Conservation (phyloP, 2,113 vertebrate genomes). For the Parotia lawesii region DNA sequence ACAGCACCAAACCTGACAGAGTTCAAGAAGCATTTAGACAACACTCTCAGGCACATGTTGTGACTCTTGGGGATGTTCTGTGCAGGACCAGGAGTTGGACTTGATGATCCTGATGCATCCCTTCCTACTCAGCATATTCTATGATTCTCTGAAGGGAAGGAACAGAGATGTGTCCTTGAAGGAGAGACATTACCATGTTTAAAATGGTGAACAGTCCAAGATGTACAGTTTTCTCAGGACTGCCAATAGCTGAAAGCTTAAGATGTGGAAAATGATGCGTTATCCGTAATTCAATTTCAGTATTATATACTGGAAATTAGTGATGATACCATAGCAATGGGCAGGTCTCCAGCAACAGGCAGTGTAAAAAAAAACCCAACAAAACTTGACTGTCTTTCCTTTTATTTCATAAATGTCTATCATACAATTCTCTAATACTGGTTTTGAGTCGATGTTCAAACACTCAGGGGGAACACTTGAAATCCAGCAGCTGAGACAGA, state of each 20-base stretch:
- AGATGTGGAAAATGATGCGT: slow-evolving; percentile 23
- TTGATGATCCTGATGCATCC: not conserved
- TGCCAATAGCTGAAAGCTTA: slow-evolving; percentile 9
- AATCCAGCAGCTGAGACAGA: not conserved
- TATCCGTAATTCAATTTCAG: slow-evolving; percentile 13
- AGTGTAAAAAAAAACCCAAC: not conserved
- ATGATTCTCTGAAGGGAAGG: not conserved
- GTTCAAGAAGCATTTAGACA: not conserved
- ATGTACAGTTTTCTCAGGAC: slow-evolving; percentile 3
- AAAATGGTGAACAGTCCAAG: not conserved
- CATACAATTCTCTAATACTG: not conserved
- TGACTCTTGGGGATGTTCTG: not conserved
- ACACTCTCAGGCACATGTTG: not conserved
- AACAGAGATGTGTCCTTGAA: not conserved
- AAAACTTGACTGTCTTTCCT: not conserved
- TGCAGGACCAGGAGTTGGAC: not conserved
- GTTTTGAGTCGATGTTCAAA: not conserved
- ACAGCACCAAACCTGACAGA: not conserved
- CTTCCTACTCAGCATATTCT: not conserved
- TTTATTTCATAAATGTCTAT: not conserved
- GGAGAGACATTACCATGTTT: not conserved
- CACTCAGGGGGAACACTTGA: not conserved
- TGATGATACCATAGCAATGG: slow-evolving; percentile 9
- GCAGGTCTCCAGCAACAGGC: not conserved
- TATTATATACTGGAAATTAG: slow-evolving; percentile 24